A percentile compares a stretch with the other conserved stretches of the same genome.
phyloP scores from a whole-genome alignment of 2,888 invertebrate genomes.

The Bombylius major region DNA sequence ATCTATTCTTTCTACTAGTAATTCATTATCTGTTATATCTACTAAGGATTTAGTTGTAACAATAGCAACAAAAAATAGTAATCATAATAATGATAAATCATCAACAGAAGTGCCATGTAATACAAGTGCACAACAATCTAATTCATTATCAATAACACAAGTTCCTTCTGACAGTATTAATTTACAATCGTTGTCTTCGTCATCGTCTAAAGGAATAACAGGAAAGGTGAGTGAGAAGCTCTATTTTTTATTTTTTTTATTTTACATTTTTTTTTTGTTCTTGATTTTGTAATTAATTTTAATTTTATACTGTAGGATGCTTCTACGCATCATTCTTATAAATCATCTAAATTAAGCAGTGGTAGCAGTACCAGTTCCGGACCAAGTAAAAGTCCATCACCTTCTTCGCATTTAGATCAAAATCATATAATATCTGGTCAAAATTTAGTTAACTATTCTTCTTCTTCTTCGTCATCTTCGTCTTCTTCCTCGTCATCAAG shows the following conservation, averaged over 20 bases:
- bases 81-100: constrained; percentile 3
- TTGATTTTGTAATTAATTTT: no score
- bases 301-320: no score
- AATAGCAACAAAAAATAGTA: constrained; percentile 8
- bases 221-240: not conserved
- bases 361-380: not conserved
- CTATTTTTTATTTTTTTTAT: no score
- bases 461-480: no score
- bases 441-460: no score
- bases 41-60: constrained; percentile 12
- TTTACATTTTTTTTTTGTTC: no score
- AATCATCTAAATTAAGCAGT: not conserved
- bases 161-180: constrained; percentile 1
- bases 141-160: constrained; percentile 11
- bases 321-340: not conserved
- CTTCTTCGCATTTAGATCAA: not conserved
- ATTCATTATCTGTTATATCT: constrained; percentile 7
- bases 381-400: not conserved
- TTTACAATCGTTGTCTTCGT: not conserved
- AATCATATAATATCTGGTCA: no score
- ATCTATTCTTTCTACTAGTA: constrained; percentile 12
- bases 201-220: not conserved
- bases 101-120: constrained; percentile 10
- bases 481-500: no score
- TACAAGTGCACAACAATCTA: constrained; percentile 1